phyloP scores from a whole-genome alignment of 2,888 invertebrate genomes.

The Chloroclystis v-ata region DNA sequence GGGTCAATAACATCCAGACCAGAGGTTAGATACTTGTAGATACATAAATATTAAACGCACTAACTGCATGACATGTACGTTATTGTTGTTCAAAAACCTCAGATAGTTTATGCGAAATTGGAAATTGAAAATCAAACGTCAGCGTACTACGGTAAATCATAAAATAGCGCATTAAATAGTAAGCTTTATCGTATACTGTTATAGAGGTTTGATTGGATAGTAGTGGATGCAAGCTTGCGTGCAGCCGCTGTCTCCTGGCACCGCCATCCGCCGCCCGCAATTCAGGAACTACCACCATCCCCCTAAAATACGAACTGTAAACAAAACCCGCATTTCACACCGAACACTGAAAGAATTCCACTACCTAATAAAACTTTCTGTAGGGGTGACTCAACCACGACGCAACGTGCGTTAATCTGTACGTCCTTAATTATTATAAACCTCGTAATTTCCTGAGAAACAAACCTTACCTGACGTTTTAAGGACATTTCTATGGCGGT shows the following conservation, averaged over 20 bases:
- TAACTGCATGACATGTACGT: conserved; percentile 1
- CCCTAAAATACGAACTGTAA: conserved; percentile 52
- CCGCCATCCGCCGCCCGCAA: conserved; percentile 59
- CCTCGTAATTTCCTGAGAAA: conserved; percentile 30
- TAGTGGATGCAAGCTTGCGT: conserved; percentile 69
- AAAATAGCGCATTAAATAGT: conserved; percentile 41
- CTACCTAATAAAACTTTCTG: conserved; percentile 41
- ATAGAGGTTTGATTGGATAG: conserved; percentile 49
- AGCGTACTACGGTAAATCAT: conserved; percentile 32
- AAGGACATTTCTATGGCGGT: conserved; percentile 55
- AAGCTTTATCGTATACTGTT: conserved; percentile 42
- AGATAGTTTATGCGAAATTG: conserved; percentile 38
- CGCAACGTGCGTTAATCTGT: conserved; percentile 38
- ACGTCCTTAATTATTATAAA: conserved; percentile 42
- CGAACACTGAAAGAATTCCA: conserved; percentile 34
- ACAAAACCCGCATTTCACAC: conserved; percentile 49
- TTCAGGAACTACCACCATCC: conserved; percentile 63
- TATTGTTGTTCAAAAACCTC: conserved; percentile 10
- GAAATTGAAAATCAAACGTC: conserved; percentile 42
- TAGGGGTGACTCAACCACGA: conserved; percentile 38
- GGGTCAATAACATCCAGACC: conserved; percentile 24
- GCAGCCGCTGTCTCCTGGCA: conserved; percentile 74
- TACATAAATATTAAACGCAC: conserved; percentile 5
- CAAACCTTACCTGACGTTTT: conserved; percentile 48
- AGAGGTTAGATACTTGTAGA: conserved; percentile 6